Evolutionary conservation across 2,888 invertebrate species (phyloP).

Genomic region (Trypoxylon attenuatum): DNA sequence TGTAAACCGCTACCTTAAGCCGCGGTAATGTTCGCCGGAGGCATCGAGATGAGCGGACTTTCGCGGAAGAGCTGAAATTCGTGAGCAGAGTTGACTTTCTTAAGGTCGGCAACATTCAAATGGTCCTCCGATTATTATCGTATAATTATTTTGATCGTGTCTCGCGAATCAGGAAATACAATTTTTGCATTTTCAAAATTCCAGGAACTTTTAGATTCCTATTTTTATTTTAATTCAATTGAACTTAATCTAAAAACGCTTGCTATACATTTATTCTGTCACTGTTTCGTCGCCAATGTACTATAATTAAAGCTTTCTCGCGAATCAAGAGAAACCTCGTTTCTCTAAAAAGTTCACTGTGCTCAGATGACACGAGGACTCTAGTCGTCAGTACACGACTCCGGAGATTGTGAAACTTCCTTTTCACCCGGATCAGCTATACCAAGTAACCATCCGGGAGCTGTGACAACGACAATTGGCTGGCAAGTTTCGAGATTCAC

Average conservation of each 20-base stretch:
- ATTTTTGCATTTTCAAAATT: too few relatives aligned
- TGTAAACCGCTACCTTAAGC: constrained; percentile 4
- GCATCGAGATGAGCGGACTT: too few relatives aligned
- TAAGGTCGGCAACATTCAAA: too few relatives aligned
- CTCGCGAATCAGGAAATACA: too few relatives aligned
- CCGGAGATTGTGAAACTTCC: constrained; percentile 13
- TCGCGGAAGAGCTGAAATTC: too few relatives aligned
- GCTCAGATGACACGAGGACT: constrained; percentile 3
- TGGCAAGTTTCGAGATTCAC: background rate
- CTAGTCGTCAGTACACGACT: constrained; percentile 12
- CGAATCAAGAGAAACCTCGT: constrained; percentile 8
- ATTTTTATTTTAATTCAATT: too few relatives aligned
- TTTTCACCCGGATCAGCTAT: background rate
- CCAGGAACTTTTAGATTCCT: too few relatives aligned
- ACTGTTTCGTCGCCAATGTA: too few relatives aligned
- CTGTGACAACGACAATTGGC: background rate
- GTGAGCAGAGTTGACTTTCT: background rate
- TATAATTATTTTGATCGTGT: too few relatives aligned
- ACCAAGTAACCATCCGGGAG: background rate
- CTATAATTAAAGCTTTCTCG: constrained; percentile 2
- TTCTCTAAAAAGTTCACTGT: background rate
- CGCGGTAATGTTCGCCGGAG: background rate
- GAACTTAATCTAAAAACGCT: too few relatives aligned
- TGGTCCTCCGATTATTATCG: too few relatives aligned
- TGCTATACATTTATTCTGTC: too few relatives aligned